Evolutionary conservation across 2,113 vertebrate genomes (phyloP), one percentile per base, ranked within the genome.

Genomic region (Anguilla japonica): DNA sequence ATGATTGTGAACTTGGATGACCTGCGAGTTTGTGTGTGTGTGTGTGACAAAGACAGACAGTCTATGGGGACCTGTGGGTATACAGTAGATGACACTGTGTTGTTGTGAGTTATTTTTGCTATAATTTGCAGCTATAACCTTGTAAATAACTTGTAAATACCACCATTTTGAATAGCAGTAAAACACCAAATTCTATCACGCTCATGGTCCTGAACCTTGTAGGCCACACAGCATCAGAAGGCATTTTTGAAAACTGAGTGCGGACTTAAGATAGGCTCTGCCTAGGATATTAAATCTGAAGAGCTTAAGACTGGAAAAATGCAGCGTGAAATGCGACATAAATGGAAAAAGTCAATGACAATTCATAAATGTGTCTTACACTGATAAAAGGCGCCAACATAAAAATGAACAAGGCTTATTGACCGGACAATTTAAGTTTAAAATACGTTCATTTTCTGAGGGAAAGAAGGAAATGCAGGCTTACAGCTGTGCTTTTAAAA

Each of bases 181-280:
- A 88, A 56, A 90, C 84, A 88, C 87, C 87, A 88, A 80, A 83
- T 87, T 81, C 79, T 75, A 84, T 88, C 67, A 79, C 84, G 92
- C 88, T 87, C 20, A 80, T 14, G 41, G 88, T 88, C 80, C 84
- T 26, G 50, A 82, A 84, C 85, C 85, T 85, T 81, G 86, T 89
- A 91, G 89, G 34, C 34, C 34, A 34, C 34, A 89, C 82, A 50
- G 84, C 83, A 81, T 89, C 89, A 89, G 80, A 86, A 91, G 88
- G 90, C 86, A 88, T 34, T 34, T 90, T 94, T 90, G 87, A 85
- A 89, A 91, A 89, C 88, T 82, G 88, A 88, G 84, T 71, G 88
- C 85, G 60, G 60, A 83, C 89, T 87, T 88, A 34, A 34, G 34
- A 34, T 34, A 34, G 4, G 29, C 78, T 86, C 82, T 83, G 85